Percentiles rank a stretch among this genome's conserved stretches.
These are phyloP conservation scores for Tamias sibiricus DNA, from an alignment of 2,113 vertebrate genomes.

Conservation along the genomic window DNA sequence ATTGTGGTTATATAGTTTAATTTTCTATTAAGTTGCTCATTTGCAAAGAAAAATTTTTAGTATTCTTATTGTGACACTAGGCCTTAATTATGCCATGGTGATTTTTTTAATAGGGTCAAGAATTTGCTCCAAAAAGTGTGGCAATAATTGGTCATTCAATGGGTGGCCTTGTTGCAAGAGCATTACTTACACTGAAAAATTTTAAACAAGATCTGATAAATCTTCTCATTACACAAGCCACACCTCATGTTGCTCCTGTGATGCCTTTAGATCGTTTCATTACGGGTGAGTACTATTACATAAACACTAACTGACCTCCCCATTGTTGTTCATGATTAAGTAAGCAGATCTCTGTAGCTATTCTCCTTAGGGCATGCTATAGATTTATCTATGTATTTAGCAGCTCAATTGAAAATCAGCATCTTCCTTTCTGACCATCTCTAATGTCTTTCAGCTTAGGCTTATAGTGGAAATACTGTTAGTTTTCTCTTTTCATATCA, in stretches of 20 bases:
- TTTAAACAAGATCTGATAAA: conserved; percentile 94
- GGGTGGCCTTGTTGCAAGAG: conserved; percentile 98
- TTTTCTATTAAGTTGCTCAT: conserved; percentile 25
- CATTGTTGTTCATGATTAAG: background rate
- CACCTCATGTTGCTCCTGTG: conserved; percentile 96
- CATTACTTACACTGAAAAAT: conserved; percentile 93
- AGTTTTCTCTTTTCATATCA: background rate
- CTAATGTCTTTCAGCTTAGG: background rate
- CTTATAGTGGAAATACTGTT: background rate
- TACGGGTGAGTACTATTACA: conserved; percentile 86
- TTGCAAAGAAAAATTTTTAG: background rate
- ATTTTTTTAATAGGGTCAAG: conserved; percentile 86
- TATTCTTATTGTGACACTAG: background rate
- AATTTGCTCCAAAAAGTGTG: conserved; percentile 92
- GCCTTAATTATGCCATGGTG: conserved; percentile 33
- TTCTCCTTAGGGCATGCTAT: background rate
- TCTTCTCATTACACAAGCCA: conserved; percentile 97
- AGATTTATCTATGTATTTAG: background rate
- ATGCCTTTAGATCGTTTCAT: conserved; percentile 94
- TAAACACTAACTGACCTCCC: background rate
- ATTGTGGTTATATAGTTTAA: background rate
- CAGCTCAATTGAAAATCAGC: background rate
- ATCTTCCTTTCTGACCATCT: background rate
- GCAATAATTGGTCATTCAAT: conserved; percentile 97
- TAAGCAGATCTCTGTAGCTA: background rate